A percentile compares a stretch with the other conserved stretches of the same genome.
Evolutionary conservation across 2,888 invertebrate species (phyloP).

Genomic region (Drosophila seclusa): DNA sequence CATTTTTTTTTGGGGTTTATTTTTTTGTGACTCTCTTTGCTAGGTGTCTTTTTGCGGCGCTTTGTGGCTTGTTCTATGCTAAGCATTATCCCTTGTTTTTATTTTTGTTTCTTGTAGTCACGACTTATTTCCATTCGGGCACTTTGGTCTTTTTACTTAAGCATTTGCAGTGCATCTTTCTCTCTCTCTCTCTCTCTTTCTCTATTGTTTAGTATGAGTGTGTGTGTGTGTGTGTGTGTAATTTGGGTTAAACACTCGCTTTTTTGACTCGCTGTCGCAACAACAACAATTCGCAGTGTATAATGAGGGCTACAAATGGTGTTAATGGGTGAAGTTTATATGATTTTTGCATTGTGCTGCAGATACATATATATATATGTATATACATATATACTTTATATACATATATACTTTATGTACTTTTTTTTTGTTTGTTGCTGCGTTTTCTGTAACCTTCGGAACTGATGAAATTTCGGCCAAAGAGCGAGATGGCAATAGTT

Average conservation of each 20-base stretch:
- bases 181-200: not conserved
- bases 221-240: slow-evolving; percentile 16
- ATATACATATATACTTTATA: no score
- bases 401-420: no score
- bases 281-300: slow-evolving; percentile 8
- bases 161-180: slow-evolving; percentile 2
- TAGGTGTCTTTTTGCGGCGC: slow-evolving; percentile 3
- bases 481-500: not conserved
- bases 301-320: slow-evolving; percentile 60
- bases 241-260: slow-evolving; percentile 69
- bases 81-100: slow-evolving; percentile 1
- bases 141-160: slow-evolving; percentile 16
- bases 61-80: slow-evolving; percentile 28
- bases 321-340: slow-evolving; percentile 77
- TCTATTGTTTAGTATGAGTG: slow-evolving; percentile 1
- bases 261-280: slow-evolving; percentile 8
- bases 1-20: not conserved
- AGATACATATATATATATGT: not conserved
- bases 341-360: slow-evolving; percentile 38
- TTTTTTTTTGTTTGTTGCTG: slow-evolving; percentile 7
- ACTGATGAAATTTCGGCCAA: not conserved
- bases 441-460: slow-evolving; percentile 23
- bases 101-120: slow-evolving; percentile 1
- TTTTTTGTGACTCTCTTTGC: not conserved
- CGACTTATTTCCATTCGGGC: slow-evolving; percentile 22